Percentiles rank a stretch among this genome's conserved stretches.
Evolutionary conservation across 1,140 invertebrate species (phyloP).

Genomic region (Zaprionus kolodkinae): DNA sequence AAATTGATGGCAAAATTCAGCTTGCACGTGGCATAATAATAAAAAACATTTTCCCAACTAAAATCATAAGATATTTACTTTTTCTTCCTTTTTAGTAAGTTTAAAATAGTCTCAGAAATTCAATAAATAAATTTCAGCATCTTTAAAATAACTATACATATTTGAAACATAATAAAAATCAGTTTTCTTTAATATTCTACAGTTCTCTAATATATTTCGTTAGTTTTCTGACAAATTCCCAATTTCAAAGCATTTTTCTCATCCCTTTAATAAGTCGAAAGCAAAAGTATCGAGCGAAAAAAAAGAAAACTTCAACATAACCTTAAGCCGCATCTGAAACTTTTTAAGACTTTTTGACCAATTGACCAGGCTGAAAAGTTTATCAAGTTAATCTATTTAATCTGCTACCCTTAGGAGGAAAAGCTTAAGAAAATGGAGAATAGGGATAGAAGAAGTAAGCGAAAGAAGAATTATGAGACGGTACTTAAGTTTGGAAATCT

Average conservation of each 20-base stretch:
- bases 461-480: background rate
- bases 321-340: background rate
- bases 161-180: too few species aligned
- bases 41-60: background rate
- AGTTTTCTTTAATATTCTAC: background rate
- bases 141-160: background rate
- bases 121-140: background rate
- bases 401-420: background rate
- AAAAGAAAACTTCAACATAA: conserved; percentile 5
- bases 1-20: background rate
- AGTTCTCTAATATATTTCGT: background rate
- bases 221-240: background rate
- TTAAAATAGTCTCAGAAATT: background rate
- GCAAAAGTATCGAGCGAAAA: background rate
- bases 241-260: background rate
- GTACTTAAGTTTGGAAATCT: background rate
- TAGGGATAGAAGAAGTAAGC: background rate
- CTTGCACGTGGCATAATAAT: background rate
- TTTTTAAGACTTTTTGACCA: conserved; percentile 10
- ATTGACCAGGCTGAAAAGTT: conserved; percentile 2
- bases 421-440: background rate
- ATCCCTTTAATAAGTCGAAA: background rate
- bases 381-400: background rate
- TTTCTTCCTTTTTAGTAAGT: background rate
- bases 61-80: background rate